phyloP scores from a whole-genome alignment of 2,797 vertebrate genomes.

The Schizopygopsis malacanthus region DNA sequence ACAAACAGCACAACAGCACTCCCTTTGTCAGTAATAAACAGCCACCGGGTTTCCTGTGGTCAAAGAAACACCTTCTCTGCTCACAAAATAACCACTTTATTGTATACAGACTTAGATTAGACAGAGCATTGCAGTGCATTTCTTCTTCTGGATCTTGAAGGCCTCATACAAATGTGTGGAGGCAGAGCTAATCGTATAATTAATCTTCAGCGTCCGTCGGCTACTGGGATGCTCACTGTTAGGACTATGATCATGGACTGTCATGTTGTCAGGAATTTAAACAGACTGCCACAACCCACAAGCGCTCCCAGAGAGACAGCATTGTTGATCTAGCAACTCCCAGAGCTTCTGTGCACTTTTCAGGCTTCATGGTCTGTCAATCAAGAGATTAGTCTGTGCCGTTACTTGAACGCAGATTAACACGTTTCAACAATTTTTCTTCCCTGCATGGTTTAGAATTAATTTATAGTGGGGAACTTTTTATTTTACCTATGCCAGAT shows the following conservation, averaged over 20 bases:
- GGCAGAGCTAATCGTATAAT: constrained; percentile 54
- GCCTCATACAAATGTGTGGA: constrained; percentile 42
- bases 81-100: constrained; percentile 8
- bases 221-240: constrained; percentile 39
- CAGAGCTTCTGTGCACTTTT: constrained; percentile 28
- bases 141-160: constrained; percentile 48
- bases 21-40: constrained; percentile 17
- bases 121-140: constrained; percentile 1
- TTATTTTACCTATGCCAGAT: background rate
- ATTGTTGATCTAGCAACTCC: constrained; percentile 42
- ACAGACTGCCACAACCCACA: constrained; percentile 37
- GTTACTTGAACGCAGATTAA: constrained; percentile 21
- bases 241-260: constrained; percentile 42
- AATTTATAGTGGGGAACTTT: background rate
- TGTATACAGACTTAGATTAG: constrained; percentile 35
- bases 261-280: constrained; percentile 45
- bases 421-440: background rate
- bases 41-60: constrained; percentile 15
- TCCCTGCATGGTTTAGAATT: background rate
- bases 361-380: constrained; percentile 17
- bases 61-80: constrained; percentile 24
- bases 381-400: constrained; percentile 17
- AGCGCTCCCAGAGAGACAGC: constrained; percentile 32
- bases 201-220: constrained; percentile 40
- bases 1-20: background rate